Conservation (phyloP, 1,140 invertebrate species). For the Zeugodacus cucurbitae region DNA sequence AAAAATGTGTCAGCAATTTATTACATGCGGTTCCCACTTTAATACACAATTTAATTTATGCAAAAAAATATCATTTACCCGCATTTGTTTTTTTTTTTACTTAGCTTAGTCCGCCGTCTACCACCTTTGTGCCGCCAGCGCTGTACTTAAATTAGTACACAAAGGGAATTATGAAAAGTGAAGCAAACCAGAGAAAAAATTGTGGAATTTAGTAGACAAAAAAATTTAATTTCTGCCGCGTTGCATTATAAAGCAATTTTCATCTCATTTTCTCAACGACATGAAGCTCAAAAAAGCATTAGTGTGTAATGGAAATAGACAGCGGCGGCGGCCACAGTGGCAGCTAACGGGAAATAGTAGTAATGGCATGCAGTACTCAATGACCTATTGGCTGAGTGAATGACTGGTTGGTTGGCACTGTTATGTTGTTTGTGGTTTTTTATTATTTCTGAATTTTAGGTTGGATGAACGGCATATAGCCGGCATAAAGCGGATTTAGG, state of each 20-base stretch:
- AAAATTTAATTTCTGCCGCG: not conserved
- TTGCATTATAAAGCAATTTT: conserved; percentile 31
- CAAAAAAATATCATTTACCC: not conserved
- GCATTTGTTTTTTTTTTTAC: not conserved
- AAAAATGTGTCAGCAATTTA: not conserved
- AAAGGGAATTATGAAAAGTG: not conserved
- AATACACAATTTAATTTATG: not conserved
- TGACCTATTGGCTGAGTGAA: not conserved
- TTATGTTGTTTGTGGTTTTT: not conserved
- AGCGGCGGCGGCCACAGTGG: no score
- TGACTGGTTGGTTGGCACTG: not conserved
- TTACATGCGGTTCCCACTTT: not conserved
- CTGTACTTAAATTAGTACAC: not conserved
- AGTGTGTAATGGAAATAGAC: not conserved
- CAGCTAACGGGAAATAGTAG: no score
- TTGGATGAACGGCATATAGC: not conserved
- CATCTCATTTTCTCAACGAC: not conserved
- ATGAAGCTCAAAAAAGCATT: not conserved
- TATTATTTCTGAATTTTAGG: not conserved
- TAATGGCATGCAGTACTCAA: not conserved
- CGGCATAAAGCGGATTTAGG: not conserved
- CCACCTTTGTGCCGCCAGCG: not conserved
- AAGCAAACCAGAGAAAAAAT: not conserved
- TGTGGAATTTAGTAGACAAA: not conserved
- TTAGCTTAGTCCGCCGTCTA: not conserved